A percentile compares a stretch with the other conserved stretches of the same genome.
These are phyloP conservation scores for Yponomeuta sedellus DNA, from an alignment of 2,888 invertebrate species.

Conservation along the genomic window DNA sequence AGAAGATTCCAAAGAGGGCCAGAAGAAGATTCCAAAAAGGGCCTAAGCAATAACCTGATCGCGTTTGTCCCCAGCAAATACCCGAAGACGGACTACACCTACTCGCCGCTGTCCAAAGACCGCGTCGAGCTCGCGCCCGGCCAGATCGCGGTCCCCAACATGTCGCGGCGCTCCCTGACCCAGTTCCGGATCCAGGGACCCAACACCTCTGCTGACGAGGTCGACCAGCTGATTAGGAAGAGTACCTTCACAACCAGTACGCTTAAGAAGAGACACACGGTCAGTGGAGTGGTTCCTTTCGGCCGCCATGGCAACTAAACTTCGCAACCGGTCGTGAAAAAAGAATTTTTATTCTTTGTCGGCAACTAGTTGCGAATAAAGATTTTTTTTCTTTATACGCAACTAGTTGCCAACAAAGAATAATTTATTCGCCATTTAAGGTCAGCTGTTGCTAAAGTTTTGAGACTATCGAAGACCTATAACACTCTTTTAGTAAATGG, in stretches of 20 bases:
- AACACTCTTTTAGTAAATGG: no score
- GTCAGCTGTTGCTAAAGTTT: no score
- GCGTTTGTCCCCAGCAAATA: slow-evolving; percentile 79
- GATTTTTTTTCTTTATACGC: no score
- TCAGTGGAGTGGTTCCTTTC: slow-evolving; percentile 41
- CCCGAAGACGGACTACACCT: slow-evolving; percentile 94
- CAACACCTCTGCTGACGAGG: slow-evolving; percentile 46
- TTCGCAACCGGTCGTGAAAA: no score
- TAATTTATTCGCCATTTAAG: no score
- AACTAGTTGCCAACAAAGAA: no score
- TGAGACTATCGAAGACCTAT: no score
- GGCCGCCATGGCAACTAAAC: no score
- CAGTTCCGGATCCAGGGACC: slow-evolving; percentile 74
- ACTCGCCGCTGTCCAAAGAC: slow-evolving; percentile 88
- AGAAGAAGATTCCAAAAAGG: no score
- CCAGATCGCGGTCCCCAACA: slow-evolving; percentile 90
- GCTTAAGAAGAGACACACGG: slow-evolving; percentile 46
- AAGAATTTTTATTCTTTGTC: no score
- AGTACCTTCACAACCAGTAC: slow-evolving; percentile 31
- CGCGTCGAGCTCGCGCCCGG: slow-evolving; percentile 88
- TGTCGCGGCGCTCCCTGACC: slow-evolving; percentile 86
- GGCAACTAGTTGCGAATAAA: no score
- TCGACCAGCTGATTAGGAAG: slow-evolving; percentile 45
- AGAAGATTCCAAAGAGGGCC: no score
- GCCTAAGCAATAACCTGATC: not conserved